Evolutionary conservation across 2,888 invertebrate species (phyloP).

Genomic region (Entomobrya multifasciata): DNA sequence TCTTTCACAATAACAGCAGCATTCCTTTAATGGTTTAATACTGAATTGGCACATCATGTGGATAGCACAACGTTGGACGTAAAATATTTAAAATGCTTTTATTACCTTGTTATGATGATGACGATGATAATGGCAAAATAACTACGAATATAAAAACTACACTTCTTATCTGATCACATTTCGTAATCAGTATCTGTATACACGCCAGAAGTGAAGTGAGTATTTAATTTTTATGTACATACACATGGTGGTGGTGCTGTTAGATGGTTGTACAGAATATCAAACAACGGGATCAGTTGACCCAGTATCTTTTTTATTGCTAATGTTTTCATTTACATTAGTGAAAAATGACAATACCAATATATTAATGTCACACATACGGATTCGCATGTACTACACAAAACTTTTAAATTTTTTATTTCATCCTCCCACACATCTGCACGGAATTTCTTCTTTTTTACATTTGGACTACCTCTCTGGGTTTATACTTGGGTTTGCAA

Average conservation of each 20-base stretch:
- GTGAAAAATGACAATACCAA: no score
- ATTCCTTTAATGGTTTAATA: neutral
- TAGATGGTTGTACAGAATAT: no score
- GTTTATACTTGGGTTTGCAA: neutral
- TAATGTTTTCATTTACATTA: no score
- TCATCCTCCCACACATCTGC: constrained; percentile 16
- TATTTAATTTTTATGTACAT: no score
- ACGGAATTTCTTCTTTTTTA: neutral
- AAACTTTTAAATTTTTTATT: constrained; percentile 52
- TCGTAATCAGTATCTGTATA: neutral
- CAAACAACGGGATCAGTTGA: no score
- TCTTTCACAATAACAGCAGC: neutral
- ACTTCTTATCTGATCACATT: neutral
- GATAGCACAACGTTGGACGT: no score
- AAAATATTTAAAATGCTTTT: constrained; percentile 15
- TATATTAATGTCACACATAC: no score
- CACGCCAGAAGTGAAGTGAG: no score
- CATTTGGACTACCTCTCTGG: constrained; percentile 12
- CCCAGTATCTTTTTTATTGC: no score
- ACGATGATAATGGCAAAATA: neutral
- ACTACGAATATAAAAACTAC: neutral
- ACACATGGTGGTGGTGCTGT: no score
- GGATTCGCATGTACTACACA: no score
- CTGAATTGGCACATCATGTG: neutral
- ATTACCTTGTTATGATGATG: constrained; percentile 25